Conservation (phyloP, 2,113 vertebrate species). For the Centropus bengalensis region DNA sequence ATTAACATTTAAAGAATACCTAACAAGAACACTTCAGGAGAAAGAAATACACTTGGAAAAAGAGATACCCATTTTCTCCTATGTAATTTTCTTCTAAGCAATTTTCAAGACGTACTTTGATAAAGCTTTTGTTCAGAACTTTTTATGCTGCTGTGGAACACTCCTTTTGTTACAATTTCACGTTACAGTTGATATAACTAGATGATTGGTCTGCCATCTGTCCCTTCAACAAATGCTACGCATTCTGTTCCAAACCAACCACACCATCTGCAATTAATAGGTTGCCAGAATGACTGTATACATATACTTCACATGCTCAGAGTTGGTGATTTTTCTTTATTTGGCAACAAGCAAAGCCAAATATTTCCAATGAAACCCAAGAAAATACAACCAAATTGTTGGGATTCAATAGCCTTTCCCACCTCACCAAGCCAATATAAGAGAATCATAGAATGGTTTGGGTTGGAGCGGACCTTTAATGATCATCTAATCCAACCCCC, state of each 20-base stretch:
- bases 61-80: neutral
- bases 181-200: constrained; percentile 7
- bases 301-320: neutral
- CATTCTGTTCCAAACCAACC: constrained; percentile 49
- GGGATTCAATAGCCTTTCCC: neutral
- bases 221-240: constrained; percentile 16
- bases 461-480: neutral
- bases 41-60: neutral
- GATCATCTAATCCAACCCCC: neutral
- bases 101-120: neutral
- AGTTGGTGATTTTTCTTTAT: constrained; percentile 38
- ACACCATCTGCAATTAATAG: constrained; percentile 58
- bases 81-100: neutral
- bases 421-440: neutral
- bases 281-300: constrained; percentile 40
- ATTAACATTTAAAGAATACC: neutral
- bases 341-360: constrained; percentile 49
- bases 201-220: constrained; percentile 53
- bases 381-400: neutral
- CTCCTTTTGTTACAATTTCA: constrained; percentile 16
- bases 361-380: constrained; percentile 31
- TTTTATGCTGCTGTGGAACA: neutral
- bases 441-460: neutral
- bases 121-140: neutral
- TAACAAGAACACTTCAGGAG: neutral